Base-by-base conservation (phyloP, 2,113 vertebrate species). In the Smithornis capensis region DNA sequence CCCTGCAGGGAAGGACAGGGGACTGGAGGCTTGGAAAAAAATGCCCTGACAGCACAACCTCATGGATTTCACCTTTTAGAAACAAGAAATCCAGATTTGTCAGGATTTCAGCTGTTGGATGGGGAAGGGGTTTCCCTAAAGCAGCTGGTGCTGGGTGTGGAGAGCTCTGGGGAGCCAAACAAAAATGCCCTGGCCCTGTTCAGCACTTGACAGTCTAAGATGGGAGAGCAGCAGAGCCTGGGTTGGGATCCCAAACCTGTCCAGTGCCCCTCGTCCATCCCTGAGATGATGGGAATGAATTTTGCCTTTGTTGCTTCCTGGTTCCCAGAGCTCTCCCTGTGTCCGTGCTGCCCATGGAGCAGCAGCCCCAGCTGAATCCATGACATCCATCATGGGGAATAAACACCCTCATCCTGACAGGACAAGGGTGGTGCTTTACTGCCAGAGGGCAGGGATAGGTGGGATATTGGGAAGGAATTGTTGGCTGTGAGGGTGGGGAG, bases 401-500 rank as follows among this genome's bases (percentile, higher is more conserved):
- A 69, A 69, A 22, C 40, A 35, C 6, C 38, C 42, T 19, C 23
- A 3, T 35, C 10, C 57, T 29, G n/a, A 14, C 0, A 14, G 14
- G 73, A 33, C 14, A 19, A 38, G 29, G 50, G 12, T 6, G 3
- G 45, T 25, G 44, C 44, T 4, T 80, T 86, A 28, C 19, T 27
- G 67, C 47, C 64, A 57, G 18, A 53, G 22, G 19, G 18, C 1
- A 50, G 21, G n/a, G 29, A 0, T 0, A 0, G 35, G 4, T 27
- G 35, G 37, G 52, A 71, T 2, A 9, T 2, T 23, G 70, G 52
- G 63, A 40, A 63, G 47, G 35, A 14, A 29, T 75, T 7, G 2
- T 1, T 33, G 0, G 0, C 3, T 3, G 0, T 0, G 40, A 52
- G 28, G n/a, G 12, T 28, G 28, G 19, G 0, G 5, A 47, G 4